Percentiles rank a stretch among this genome's conserved stretches.
Evolutionary conservation across 2,888 invertebrate genomes (phyloP).

Genomic region (Drosophila trichaetosa): DNA sequence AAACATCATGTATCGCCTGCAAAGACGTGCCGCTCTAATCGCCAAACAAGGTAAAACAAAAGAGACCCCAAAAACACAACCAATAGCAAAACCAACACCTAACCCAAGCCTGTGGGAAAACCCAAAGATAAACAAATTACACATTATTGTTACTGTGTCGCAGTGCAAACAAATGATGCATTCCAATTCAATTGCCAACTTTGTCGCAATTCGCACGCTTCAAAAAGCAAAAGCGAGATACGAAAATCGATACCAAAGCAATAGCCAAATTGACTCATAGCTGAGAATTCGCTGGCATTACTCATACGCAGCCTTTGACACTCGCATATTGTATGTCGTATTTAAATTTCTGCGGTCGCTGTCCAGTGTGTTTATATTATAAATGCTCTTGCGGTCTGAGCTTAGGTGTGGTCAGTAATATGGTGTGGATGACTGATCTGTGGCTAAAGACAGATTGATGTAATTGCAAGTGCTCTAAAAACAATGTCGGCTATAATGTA

Average conservation of each 20-base stretch:
- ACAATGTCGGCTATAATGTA: not conserved
- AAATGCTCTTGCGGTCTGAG: constrained; percentile 47
- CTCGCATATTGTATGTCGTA: constrained; percentile 31
- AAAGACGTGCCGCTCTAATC: constrained; percentile 82
- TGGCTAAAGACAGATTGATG: constrained; percentile 27
- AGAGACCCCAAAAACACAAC: not conserved
- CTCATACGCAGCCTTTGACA: constrained; percentile 65
- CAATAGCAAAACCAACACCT: not conserved
- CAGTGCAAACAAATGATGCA: constrained; percentile 28
- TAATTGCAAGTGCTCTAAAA: constrained; percentile 21
- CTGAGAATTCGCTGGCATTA: constrained; percentile 48
- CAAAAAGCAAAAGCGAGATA: not conserved
- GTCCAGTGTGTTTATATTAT: constrained; percentile 22
- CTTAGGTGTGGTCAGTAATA: constrained; percentile 52
- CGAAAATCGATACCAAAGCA: constrained; percentile 8
- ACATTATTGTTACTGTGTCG: constrained; percentile 19
- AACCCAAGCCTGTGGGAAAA: not conserved
- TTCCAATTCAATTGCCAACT: constrained; percentile 28
- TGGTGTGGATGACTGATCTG: constrained; percentile 33
- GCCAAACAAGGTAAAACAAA: constrained; percentile 82
- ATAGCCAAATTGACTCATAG: constrained; percentile 47
- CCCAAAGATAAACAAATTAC: constrained; percentile 31
- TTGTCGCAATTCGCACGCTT: constrained; percentile 37
- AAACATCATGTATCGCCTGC: constrained; percentile 82
- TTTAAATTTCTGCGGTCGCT: constrained; percentile 57